Base-by-base conservation (phyloP, 2,113 vertebrate genomes). In the Caranx melampygus region DNA sequence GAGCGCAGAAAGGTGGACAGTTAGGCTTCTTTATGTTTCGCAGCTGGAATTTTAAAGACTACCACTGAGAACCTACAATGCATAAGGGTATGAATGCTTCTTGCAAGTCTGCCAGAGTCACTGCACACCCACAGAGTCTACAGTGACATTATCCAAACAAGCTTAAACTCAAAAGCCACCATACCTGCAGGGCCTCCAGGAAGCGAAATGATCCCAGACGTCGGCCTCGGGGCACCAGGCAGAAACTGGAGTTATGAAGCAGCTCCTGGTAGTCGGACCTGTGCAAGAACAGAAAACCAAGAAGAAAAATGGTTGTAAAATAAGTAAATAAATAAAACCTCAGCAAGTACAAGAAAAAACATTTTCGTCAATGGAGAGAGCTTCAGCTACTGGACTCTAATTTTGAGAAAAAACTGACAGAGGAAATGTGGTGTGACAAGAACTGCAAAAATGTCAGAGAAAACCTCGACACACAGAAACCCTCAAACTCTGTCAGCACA, bases 211-310 rank as follows among this genome's bases (percentile, higher is more conserved):
- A 96, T 6, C 95, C 96, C 74, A 96, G 75, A 12, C 91, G 93
- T 47, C 91, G 89, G 35, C 97, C 96, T 0, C 96, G 95, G 15
- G 96, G 96, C 49, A 99, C 96, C 88, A 99, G 94, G 90, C 97
- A 99, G 95, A 99, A 99, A 12, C 95, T 98, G 87, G 97, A 97
- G 44, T 96, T 98, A 90, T 96, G 96, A 57, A 96, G 95, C 57
- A 93, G 89, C 85, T 96, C 95, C 93, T 93, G 92, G 63, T 96
- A 95, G 85, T 95, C 95, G 3, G 94, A 97, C 94, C 97, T 99
- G 79, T 62, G 66, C 57, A 81, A 20, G 26, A 26, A 81, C 18
- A 88, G 26, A 78, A 31, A 78, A 3, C 66, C 3, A 13, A 12
- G 47, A 14, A 35, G 37, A 40, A 47, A 66, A 33, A 11, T n/a